Evolutionary conservation across 2,797 vertebrate species (phyloP), one percentile per base, ranked within the genome.

Genomic region (Aulostomus chinensis): DNA sequence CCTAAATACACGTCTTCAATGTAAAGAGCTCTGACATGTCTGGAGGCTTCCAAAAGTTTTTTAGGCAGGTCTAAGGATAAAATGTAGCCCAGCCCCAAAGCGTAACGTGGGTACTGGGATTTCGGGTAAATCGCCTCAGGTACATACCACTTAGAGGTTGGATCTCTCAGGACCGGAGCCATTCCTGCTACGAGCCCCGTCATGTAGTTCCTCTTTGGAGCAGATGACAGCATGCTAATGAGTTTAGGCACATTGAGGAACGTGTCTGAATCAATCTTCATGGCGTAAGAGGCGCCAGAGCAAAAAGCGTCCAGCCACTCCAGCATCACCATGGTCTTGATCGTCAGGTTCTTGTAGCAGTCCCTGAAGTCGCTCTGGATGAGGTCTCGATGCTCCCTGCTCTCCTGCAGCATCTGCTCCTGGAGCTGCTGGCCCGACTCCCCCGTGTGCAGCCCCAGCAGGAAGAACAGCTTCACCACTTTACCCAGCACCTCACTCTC

Each of bases 1-100:
- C 91, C 93, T 30, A 92, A 16, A 47, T 85, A 91, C 0, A 56
- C 76, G 0, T 93, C 92, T 20, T 94, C 92, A 40, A 93, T 89
- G 75, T 86, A 87, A 9, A 91, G 0, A 2, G 84, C 45, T 2
- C 47, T 78, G 9, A 92, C 24, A 0, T 41, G 30, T 1, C 81
- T 77, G 1, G 86, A 86, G 0, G 58, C 71, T 1, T 14, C 17
- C 11, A 86, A 49, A 0, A 91, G 56, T 20, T 75, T 81, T 0
- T 1, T 3, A 0, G 86, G 67, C 14, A 91, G 42, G 7, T 90
- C 85, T 0, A 49, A 40, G 0, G 92, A 92, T 1, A 93, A 11
- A 1, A 91, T 39, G 16, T 93, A 93, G 1, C 38, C 91, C 9
- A 92, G 52, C 0, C 92, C 91, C 10, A 85, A 28, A 35, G 74